Conservation (phyloP, 2,797 vertebrate species). For the Clarias platycephalus region DNA sequence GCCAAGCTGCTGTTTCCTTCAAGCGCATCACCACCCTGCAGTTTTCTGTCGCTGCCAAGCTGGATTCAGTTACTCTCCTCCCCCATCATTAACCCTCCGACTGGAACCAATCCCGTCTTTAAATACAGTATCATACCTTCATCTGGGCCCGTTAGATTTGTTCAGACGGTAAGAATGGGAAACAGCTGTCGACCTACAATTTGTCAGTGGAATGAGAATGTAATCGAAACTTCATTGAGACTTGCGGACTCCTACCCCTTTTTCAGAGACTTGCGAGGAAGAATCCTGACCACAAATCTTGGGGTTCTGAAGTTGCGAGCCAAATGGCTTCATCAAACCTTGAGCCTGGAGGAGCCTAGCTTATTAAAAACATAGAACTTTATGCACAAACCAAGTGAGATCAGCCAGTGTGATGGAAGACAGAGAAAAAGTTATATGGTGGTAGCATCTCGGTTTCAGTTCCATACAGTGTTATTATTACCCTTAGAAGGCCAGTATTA, state of each 20-base stretch:
- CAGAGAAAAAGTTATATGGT: neutral
- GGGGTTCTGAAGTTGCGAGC: constrained; percentile 1
- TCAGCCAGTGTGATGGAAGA: neutral
- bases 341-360: neutral
- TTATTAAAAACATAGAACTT: neutral
- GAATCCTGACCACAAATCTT: constrained; percentile 34
- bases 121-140: constrained; percentile 16
- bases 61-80: neutral
- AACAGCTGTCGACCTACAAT: constrained; percentile 39
- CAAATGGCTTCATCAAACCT: constrained; percentile 7
- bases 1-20: constrained; percentile 3
- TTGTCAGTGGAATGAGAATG: constrained; percentile 32
- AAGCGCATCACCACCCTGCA: constrained; percentile 7
- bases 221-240: constrained; percentile 15
- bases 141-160: constrained; percentile 9
- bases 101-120: neutral
- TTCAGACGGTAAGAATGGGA: constrained; percentile 34
- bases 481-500: neutral
- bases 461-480: neutral
- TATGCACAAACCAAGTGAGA: neutral
- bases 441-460: constrained; percentile 9
- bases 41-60: neutral
- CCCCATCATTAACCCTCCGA: constrained; percentile 2
- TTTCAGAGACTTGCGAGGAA: neutral
- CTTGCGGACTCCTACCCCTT: neutral